Conservation (phyloP, 2,888 invertebrate genomes). For the Liposcelis brunnea region DNA sequence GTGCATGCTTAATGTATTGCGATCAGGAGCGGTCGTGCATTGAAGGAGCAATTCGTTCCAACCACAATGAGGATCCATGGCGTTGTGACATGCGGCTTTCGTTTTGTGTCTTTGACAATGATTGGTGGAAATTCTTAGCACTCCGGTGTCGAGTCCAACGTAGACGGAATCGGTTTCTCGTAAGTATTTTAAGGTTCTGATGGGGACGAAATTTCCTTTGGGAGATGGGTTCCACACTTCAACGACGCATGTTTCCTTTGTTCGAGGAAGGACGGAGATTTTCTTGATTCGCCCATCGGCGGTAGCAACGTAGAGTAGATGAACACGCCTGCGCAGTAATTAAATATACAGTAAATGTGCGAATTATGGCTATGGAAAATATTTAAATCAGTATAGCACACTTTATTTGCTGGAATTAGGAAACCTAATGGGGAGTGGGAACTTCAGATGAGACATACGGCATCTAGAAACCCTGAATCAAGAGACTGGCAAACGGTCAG, state of each 20-base stretch:
- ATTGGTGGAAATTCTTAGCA: conserved; percentile 56
- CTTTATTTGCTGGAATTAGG: too few species aligned
- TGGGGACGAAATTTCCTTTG: conserved; percentile 26
- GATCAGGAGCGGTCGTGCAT: conserved; percentile 53
- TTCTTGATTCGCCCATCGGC: conserved; percentile 60
- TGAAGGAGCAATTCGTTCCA: conserved; percentile 65
- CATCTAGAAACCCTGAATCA: too few species aligned
- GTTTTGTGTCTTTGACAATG: conserved; percentile 60
- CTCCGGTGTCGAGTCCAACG: conserved; percentile 47
- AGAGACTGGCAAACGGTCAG: too few species aligned
- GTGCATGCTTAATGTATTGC: conserved; percentile 40
- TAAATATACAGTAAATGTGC: conserved; percentile 6
- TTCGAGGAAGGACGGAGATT: conserved; percentile 51
- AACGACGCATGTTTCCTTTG: conserved; percentile 59
- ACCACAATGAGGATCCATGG: conserved; percentile 88
- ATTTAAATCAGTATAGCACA: too few species aligned
- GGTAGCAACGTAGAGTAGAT: conserved; percentile 68
- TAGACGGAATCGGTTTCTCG: conserved; percentile 67
- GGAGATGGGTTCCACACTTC: conserved; percentile 64
- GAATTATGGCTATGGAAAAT: too few species aligned
- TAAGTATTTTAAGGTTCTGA: conserved; percentile 56
- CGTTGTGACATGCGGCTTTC: conserved; percentile 53
- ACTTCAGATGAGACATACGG: too few species aligned
- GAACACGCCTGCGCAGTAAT: conserved; percentile 30
- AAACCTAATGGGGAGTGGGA: too few species aligned